Percentiles rank a stretch among this genome's conserved stretches.
Evolutionary conservation across 2,888 invertebrate species (phyloP).

Genomic region (Dryomyza anilis): DNA sequence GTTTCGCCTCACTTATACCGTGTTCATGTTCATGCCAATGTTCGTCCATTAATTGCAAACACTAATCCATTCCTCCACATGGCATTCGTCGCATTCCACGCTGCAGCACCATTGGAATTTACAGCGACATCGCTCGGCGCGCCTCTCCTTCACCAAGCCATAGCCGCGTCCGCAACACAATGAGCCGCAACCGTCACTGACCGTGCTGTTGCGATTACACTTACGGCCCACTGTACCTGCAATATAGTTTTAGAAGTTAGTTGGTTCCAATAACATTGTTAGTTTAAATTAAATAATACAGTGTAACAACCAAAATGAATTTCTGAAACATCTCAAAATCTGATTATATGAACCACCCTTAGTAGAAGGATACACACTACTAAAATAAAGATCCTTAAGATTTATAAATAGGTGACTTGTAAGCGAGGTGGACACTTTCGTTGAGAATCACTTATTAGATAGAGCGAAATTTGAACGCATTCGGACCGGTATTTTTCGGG

Average conservation of each 20-base stretch:
- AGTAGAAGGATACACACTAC: too few species aligned
- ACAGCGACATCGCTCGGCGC: slow-evolving; percentile 83
- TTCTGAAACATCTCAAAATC: too few species aligned
- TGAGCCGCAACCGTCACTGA: slow-evolving; percentile 81
- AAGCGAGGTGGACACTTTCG: too few species aligned
- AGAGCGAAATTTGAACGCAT: too few species aligned
- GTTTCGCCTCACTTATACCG: neutral
- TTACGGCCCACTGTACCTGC: slow-evolving; percentile 75
- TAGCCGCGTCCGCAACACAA: slow-evolving; percentile 91
- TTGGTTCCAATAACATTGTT: neutral
- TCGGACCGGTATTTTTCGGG: too few species aligned
- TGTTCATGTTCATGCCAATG: neutral
- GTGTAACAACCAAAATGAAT: neutral
- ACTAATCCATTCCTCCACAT: slow-evolving; percentile 85
- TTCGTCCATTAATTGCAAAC: slow-evolving; percentile 75
- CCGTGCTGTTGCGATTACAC: slow-evolving; percentile 74
- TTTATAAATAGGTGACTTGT: too few species aligned
- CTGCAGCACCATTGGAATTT: slow-evolving; percentile 94
- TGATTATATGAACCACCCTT: too few species aligned
- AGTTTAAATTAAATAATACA: neutral
- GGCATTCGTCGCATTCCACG: slow-evolving; percentile 88
- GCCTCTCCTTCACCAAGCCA: slow-evolving; percentile 77
- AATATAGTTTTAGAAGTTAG: slow-evolving; percentile 9
- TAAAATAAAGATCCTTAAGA: too few species aligned
- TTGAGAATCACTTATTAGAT: too few species aligned